Conservation (phyloP, 2,888 invertebrate genomes). For the Drosophila longiperda region DNA sequence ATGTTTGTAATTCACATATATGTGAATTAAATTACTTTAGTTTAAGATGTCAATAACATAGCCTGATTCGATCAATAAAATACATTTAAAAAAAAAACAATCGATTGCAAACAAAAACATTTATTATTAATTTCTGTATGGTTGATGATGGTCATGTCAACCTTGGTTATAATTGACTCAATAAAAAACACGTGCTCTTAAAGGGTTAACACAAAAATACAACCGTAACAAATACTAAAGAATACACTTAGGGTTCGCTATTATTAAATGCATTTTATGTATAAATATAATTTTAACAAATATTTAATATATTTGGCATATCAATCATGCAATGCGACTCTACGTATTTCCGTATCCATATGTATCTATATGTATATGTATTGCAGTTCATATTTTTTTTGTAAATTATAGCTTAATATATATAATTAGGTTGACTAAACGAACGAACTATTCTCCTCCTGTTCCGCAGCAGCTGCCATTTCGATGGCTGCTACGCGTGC, state of each 20-base stretch:
- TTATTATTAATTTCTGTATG: constrained; percentile 37
- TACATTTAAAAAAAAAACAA: constrained; percentile 5
- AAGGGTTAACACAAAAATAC: constrained; percentile 19
- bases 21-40: constrained; percentile 10
- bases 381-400: constrained; percentile 5
- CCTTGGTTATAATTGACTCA: constrained; percentile 22
- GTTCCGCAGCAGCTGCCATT: constrained; percentile 53
- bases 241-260: constrained; percentile 29
- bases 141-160: constrained; percentile 39
- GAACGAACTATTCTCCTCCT: constrained; percentile 48
- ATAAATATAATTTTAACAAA: constrained; percentile 45
- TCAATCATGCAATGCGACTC: constrained; percentile 17
- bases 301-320: constrained; percentile 30
- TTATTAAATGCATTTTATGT: constrained; percentile 39
- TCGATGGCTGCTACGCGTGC: constrained; percentile 70
- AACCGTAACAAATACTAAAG: constrained; percentile 22
- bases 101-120: constrained; percentile 35
- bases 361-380: constrained; percentile 16
- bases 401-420: constrained; percentile 14
- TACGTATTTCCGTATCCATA: constrained; percentile 29
- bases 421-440: constrained; percentile 39
- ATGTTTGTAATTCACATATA: constrained; percentile 9
- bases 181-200: constrained; percentile 7
- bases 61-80: constrained; percentile 4
- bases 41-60: background rate